These are phyloP conservation scores for Pollenia griseotomentosa DNA, from an alignment of 2,888 invertebrate species.

Conservation along the genomic window DNA sequence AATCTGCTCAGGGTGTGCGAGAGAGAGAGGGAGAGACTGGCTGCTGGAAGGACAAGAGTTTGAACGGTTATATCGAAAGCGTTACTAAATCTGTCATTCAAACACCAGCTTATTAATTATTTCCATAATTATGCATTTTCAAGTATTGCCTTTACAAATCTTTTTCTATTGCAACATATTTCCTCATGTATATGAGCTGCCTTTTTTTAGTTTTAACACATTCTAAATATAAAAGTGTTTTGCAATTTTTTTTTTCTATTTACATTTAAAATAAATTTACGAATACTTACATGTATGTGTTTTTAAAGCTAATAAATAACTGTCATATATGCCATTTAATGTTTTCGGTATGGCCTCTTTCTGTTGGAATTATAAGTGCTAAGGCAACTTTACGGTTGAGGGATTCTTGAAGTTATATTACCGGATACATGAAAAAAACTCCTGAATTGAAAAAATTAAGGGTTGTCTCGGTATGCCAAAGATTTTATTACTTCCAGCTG, in stretches of 20 bases:
- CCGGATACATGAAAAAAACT: conserved; percentile 5
- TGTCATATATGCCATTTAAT: not conserved
- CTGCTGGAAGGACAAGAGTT: conserved; percentile 23
- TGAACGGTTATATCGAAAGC: conserved; percentile 64
- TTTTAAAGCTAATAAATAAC: conserved; percentile 59
- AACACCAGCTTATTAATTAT: conserved; percentile 70
- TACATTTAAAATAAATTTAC: conserved; percentile 34
- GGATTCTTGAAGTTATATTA: conserved; percentile 35
- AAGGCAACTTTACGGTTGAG: conserved; percentile 59
- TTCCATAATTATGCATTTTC: conserved; percentile 70
- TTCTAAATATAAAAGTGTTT: conserved; percentile 41
- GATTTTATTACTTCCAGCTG: not conserved
- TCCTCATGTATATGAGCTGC: not conserved
- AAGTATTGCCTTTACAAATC: conserved; percentile 62
- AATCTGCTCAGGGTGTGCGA: not conserved
- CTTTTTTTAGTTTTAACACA: conserved; percentile 54
- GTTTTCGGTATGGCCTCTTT: conserved; percentile 18
- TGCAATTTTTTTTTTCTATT: conserved; percentile 27
- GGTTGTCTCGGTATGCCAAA: not conserved
- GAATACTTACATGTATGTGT: conserved; percentile 14
- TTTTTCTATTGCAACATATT: conserved; percentile 49
- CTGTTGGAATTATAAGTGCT: conserved; percentile 50
- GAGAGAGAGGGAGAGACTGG: not conserved
- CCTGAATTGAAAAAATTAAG: not conserved
- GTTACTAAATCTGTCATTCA: conserved; percentile 59